phyloP scores from a whole-genome alignment of 2,797 vertebrate species.

The Clarias laeviceps region DNA sequence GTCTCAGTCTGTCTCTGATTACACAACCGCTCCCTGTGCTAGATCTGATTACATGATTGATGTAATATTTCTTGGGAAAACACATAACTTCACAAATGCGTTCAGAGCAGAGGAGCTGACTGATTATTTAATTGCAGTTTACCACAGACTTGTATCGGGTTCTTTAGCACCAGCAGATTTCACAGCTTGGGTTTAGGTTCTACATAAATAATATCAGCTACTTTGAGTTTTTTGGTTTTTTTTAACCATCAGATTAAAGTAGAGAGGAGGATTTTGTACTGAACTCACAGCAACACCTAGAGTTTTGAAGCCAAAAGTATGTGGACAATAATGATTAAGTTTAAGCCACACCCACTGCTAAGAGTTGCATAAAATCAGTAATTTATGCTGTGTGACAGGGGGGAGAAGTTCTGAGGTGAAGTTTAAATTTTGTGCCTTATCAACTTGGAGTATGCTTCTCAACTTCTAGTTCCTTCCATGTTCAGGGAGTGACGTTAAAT shows the following conservation, averaged over 20 bases:
- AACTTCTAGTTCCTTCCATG: no score
- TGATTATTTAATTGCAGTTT: conserved; percentile 33
- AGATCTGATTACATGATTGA: conserved; percentile 31
- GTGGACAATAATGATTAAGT: background rate
- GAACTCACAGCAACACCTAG: background rate
- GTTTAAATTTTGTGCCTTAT: background rate
- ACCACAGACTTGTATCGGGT: background rate
- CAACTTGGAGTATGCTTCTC: background rate
- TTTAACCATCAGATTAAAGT: background rate
- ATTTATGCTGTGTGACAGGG: background rate
- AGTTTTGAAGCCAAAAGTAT: background rate
- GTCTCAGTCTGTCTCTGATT: conserved; percentile 23
- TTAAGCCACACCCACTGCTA: background rate
- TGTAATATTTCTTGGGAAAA: conserved; percentile 22
- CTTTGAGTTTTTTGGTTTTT: background rate
- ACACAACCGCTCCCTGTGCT: conserved; percentile 18
- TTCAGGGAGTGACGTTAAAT: no score
- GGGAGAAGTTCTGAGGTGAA: no score
- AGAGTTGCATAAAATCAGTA: background rate
- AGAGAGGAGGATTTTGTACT: background rate
- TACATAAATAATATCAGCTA: background rate
- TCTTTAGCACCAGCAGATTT: conserved; percentile 17
- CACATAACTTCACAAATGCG: conserved; percentile 23
- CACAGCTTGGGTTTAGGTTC: conserved; percentile 17
- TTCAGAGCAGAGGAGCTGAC: conserved; percentile 11